Base-by-base conservation (phyloP, 2,797 vertebrate species). In the Tiaroga cobitis region DNA sequence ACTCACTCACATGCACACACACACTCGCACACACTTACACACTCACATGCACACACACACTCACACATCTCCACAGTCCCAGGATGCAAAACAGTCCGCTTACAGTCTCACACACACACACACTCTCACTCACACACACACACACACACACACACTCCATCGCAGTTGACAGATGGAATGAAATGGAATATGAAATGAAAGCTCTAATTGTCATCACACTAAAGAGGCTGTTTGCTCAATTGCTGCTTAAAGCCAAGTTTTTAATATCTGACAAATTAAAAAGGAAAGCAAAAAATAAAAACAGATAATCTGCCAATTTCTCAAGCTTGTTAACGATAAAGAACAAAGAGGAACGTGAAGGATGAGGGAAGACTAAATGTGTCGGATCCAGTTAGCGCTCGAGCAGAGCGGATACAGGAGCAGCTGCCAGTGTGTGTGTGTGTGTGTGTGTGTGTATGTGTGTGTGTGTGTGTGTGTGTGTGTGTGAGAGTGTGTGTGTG, bases 221-320 rank as follows among this genome's bases (percentile, higher is more conserved):
- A 34, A 85, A 56, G 43, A 24, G 59, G 9, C 56, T 56, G 69
- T 68, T 80, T 73, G 67, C 61, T 37, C 37, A n/a, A 75, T 39
- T 43, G 54, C 51, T 73, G 37, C 77, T 63, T 72, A 49, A 24
- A 5, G 63, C 76, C 78, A 81, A 85, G 84, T 67, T 81, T 81
- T 65, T 74, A 81, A 85, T 73, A 41, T 81, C 43, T 75, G 43
- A 54, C 56, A 81, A 85, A 74, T 80, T 81, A 75, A 65, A 81
- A 74, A 80, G 67, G 69, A 61, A 63, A 24, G 56, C 41, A 69
- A 73, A 63, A 74, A 84, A 70, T 69, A 79, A 72, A 67, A 72
- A 63, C 67, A 63, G 56, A 85, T 85, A 15, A 72, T 63, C 26
- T 63, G 68, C 83, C 69, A 73, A 61, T 63, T 80, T 72, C 68